Percentiles rank a stretch among this genome's conserved stretches.
Conservation (phyloP, 2,888 invertebrate genomes). For the Cryptocheilus praepositus region DNA sequence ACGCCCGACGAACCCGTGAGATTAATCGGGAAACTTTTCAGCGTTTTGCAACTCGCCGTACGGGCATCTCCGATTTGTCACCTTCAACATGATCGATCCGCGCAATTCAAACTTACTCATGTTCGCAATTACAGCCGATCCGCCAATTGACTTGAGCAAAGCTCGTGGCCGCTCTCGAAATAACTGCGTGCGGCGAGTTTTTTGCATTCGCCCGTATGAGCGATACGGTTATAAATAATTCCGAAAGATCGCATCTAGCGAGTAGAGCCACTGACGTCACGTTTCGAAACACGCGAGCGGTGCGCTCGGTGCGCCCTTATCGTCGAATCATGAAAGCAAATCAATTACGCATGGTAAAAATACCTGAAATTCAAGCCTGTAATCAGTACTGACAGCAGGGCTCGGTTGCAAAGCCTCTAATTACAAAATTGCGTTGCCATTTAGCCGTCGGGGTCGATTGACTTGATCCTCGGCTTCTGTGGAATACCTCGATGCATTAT, state of each 20-base stretch:
- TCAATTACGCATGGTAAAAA: constrained; percentile 39
- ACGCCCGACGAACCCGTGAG: constrained; percentile 10
- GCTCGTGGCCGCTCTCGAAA: too few species aligned
- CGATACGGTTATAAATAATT: background rate
- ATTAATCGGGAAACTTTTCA: constrained; percentile 25
- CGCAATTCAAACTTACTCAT: background rate
- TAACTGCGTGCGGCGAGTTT: too few species aligned
- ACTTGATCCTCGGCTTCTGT: constrained; percentile 15
- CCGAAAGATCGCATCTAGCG: background rate
- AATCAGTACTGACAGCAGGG: constrained; percentile 40
- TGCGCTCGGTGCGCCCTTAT: constrained; percentile 24
- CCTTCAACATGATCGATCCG: too few species aligned
- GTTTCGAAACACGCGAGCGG: background rate
- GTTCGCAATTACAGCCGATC: too few species aligned
- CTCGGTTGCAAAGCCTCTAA: constrained; percentile 39
- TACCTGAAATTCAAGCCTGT: constrained; percentile 39
- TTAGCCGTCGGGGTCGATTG: constrained; percentile 12
- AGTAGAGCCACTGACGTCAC: background rate
- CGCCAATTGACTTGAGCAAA: too few species aligned
- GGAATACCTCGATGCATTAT: constrained; percentile 16
- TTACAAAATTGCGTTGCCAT: constrained; percentile 54
- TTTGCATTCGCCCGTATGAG: too few species aligned
- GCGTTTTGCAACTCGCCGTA: constrained; percentile 10
- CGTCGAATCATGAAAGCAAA: constrained; percentile 26
- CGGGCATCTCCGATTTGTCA: constrained; percentile 6